Evolutionary conservation across 2,888 invertebrate genomes (phyloP).

Genomic region (Abscondita cerata): DNA sequence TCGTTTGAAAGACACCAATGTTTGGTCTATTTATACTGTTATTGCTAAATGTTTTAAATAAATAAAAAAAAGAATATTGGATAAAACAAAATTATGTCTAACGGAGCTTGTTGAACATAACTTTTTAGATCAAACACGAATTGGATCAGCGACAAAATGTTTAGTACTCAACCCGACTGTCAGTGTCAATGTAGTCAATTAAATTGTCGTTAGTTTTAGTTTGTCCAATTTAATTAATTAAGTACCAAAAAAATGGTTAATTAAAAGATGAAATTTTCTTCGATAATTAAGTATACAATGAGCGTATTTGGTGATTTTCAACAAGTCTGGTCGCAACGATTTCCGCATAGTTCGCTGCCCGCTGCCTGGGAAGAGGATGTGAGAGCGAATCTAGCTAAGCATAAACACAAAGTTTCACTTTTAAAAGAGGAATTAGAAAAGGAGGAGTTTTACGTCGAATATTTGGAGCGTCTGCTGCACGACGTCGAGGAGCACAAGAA

Average conservation of each 20-base stretch:
- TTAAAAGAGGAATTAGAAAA: slow-evolving; percentile 87
- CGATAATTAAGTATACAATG: slow-evolving; percentile 59
- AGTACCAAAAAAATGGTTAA: slow-evolving; percentile 2
- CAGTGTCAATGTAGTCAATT: slow-evolving; percentile 30
- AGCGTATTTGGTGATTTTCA: slow-evolving; percentile 92
- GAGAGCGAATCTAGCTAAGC: slow-evolving; percentile 86
- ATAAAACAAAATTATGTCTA: no score
- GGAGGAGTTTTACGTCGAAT: slow-evolving; percentile 90
- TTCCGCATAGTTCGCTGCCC: slow-evolving; percentile 88
- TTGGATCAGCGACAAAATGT: background rate
- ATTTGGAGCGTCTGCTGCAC: slow-evolving; percentile 81
- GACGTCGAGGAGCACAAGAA: slow-evolving; percentile 86
- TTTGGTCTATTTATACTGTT: no score
- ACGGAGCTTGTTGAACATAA: no score
- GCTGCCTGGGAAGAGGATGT: slow-evolving; percentile 94
- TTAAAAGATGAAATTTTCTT: slow-evolving; percentile 7
- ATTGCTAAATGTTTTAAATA: no score
- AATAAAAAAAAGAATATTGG: no score
- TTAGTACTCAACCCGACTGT: slow-evolving; percentile 15
- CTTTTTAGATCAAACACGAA: background rate
- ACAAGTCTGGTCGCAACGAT: slow-evolving; percentile 90
- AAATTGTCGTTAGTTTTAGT: slow-evolving; percentile 16
- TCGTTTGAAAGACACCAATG: no score
- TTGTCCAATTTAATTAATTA: background rate
- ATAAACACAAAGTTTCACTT: slow-evolving; percentile 84